These are phyloP conservation scores for Drepanosiphum platanoidis DNA, from an alignment of 2,888 invertebrate genomes.

Conservation along the genomic window DNA sequence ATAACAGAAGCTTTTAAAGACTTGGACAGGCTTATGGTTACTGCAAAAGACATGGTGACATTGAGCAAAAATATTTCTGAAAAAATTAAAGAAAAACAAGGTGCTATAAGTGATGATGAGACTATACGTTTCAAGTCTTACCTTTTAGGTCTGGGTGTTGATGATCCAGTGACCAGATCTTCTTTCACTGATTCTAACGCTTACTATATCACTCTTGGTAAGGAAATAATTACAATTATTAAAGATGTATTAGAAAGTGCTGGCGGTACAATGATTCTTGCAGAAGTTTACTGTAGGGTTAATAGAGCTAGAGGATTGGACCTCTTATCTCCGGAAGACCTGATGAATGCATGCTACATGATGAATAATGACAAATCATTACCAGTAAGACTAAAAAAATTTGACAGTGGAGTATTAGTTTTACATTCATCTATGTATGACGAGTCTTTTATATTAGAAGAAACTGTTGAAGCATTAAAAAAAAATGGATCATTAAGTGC, in stretches of 20 bases:
- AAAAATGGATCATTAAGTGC: slow-evolving; percentile 78
- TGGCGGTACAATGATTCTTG: slow-evolving; percentile 95
- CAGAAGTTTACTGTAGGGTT: slow-evolving; percentile 96
- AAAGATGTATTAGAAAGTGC: slow-evolving; percentile 84
- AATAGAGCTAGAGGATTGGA: slow-evolving; percentile 96
- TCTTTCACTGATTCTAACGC: slow-evolving; percentile 69
- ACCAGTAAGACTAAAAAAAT: slow-evolving; percentile 81
- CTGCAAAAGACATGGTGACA: slow-evolving; percentile 95
- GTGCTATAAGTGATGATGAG: slow-evolving; percentile 96
- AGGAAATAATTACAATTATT: slow-evolving; percentile 85
- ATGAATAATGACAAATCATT: slow-evolving; percentile 73
- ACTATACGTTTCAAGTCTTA: slow-evolving; percentile 96
- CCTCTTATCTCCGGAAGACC: slow-evolving; percentile 95
- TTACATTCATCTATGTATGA: slow-evolving; percentile 83
- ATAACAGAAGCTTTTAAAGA: slow-evolving; percentile 96
- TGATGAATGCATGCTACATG: slow-evolving; percentile 86
- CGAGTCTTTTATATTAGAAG: slow-evolving; percentile 76
- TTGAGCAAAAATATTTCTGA: slow-evolving; percentile 90
- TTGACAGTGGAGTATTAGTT: slow-evolving; percentile 96
- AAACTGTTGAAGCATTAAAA: slow-evolving; percentile 68
- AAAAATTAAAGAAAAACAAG: slow-evolving; percentile 93
- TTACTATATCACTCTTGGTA: slow-evolving; percentile 72
- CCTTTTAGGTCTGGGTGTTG: slow-evolving; percentile 94
- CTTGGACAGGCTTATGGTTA: slow-evolving; percentile 87
- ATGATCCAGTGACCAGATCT: slow-evolving; percentile 96